Base-by-base conservation (phyloP, 2,888 invertebrate species). In the Dexiosoma caninum region DNA sequence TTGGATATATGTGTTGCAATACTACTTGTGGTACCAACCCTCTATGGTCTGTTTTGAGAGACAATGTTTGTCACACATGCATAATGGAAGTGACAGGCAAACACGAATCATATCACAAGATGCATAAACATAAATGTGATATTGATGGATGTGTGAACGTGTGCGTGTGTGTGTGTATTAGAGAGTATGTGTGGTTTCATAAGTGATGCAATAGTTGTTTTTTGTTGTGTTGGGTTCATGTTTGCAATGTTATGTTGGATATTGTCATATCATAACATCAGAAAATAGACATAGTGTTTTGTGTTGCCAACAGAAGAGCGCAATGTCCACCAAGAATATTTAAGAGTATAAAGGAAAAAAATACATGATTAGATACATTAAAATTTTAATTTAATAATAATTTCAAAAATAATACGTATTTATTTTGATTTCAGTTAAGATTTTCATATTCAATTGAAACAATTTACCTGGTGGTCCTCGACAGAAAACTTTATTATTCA, bases 401-500 rank as follows among this genome's bases (percentile, higher is more conserved):
- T 27, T 27, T 3, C 27, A 27, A 3, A 27, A 5, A n/a, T 27
- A 21, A n/a, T 66, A 23, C 12, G 16, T 37, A 27, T 21, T 23
- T 64, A 44, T 51, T 14, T 30, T 27, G 27, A 27, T 27, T 27
- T 27, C 6, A 27, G 27, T 27, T 27, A 27, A 27, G 6, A 27
- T 5, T 27, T 27, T 27, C 27, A 27, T 27, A 27, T 5, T 27
- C n/a, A n/a, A 27, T 27, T 27, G 27, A 27, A 27, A 77, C 74
- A 80, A 32, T 55, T 71, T 88, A 93, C 93, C 93, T 88, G 91
- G 91, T 62, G 91, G 89, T 79, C 93, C 93, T 51, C 91, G 89
- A 85, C 94, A 94, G 27, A 94, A 84, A 0, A 91, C 86, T 9
- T 91, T 89, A 59, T 92, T 92, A 84, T 94, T 94, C 21, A 92